Evolutionary conservation across 2,113 vertebrate species (phyloP).

Genomic region (Nanorana parkeri): DNA sequence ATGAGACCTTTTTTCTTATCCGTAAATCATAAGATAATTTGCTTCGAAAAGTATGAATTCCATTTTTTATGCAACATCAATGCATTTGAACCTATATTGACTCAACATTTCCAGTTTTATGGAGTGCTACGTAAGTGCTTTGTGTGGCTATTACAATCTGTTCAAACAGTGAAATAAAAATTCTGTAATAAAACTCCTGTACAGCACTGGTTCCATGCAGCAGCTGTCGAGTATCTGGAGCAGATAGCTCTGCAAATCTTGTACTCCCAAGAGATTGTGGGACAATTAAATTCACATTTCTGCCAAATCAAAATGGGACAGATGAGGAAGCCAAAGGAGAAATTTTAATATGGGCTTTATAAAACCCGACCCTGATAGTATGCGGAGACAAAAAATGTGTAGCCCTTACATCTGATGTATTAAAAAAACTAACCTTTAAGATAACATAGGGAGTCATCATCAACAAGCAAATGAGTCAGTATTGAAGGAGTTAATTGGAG

Average conservation of each 20-base stretch:
- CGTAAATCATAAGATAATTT: neutral
- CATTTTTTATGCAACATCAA: neutral
- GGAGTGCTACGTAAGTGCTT: constrained; percentile 32
- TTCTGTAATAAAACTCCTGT: constrained; percentile 48
- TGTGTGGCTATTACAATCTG: constrained; percentile 50
- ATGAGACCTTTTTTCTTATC: neutral
- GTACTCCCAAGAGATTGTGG: constrained; percentile 34
- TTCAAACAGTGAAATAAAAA: constrained; percentile 50
- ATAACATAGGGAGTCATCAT: constrained; percentile 10
- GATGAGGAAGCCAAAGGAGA: constrained; percentile 23
- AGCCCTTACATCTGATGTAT: neutral
- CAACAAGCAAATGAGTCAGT: neutral
- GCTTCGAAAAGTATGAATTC: neutral
- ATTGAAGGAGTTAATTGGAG: neutral
- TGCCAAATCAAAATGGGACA: constrained; percentile 46
- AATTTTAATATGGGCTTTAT: constrained; percentile 13
- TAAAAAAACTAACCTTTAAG: neutral
- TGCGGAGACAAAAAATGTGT: neutral
- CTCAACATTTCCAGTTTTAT: constrained; percentile 32
- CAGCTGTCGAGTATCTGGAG: constrained; percentile 55
- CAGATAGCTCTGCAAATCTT: constrained; percentile 52
- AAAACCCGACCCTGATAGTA: constrained; percentile 20
- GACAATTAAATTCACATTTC: constrained; percentile 54
- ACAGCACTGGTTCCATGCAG: constrained; percentile 39
- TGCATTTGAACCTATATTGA: constrained; percentile 33